Conservation (phyloP, 2,113 vertebrate genomes). For the Brienomyrus longianalis region DNA sequence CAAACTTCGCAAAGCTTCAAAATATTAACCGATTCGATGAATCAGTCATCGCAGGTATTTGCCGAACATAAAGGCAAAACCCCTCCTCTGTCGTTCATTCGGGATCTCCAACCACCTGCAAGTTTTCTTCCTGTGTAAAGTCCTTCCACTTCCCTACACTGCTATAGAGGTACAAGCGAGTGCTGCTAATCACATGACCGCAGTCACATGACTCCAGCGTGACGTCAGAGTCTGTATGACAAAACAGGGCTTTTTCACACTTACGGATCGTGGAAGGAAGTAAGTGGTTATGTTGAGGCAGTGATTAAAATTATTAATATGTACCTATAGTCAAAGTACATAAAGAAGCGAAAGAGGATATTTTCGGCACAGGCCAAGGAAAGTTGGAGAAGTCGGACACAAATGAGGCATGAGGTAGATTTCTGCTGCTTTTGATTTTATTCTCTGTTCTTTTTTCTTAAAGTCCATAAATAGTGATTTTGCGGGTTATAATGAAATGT, state of each 20-base stretch:
- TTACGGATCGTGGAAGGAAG: background rate
- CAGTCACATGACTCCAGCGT: slow-evolving; percentile 26
- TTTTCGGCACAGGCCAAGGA: background rate
- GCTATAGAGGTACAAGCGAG: background rate
- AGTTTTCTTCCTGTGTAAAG: background rate
- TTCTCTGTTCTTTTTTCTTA: background rate
- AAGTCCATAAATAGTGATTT: background rate
- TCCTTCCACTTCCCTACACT: background rate
- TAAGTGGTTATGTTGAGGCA: background rate
- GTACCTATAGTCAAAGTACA: background rate
- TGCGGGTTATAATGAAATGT: background rate
- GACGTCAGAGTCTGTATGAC: background rate
- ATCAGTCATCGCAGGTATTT: background rate
- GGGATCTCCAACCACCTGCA: background rate
- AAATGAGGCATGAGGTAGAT: background rate
- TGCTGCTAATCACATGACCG: slow-evolving; percentile 33
- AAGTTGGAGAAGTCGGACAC: background rate
- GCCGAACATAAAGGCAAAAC: background rate
- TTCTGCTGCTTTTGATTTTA: background rate
- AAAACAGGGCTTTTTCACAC: background rate
- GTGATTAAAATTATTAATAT: background rate
- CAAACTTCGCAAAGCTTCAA: background rate
- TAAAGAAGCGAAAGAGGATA: background rate
- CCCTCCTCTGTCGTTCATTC: slow-evolving; percentile 1
- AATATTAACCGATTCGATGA: background rate